phyloP scores from a whole-genome alignment of 2,113 vertebrate species.

The Siniperca chuatsi region DNA sequence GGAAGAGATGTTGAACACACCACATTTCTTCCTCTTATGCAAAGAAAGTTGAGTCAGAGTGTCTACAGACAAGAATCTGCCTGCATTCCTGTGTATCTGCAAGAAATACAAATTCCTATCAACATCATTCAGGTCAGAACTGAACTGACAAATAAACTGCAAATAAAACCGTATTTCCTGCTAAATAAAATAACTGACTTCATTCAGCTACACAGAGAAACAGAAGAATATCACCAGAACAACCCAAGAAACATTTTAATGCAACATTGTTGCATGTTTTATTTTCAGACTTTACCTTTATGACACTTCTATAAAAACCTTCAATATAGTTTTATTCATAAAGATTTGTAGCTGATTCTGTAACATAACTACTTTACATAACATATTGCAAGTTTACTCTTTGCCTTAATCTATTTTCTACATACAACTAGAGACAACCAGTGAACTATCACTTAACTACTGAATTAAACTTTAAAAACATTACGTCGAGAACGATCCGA shows the following conservation, averaged over 20 bases:
- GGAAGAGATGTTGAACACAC: slow-evolving; percentile 20
- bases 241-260: background rate
- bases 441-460: background rate
- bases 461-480: background rate
- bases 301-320: background rate
- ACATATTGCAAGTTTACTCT: background rate
- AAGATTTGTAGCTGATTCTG: background rate
- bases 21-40: slow-evolving; percentile 50
- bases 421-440: background rate
- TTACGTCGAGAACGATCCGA: background rate
- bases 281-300: background rate
- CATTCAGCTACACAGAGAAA: background rate
- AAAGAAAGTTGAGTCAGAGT: slow-evolving; percentile 50
- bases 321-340: background rate
- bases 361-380: background rate
- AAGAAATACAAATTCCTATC: slow-evolving; percentile 32
- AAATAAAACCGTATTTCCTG: background rate
- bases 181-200: background rate
- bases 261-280: background rate
- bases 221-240: background rate
- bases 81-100: slow-evolving; percentile 14
- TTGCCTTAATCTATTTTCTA: background rate
- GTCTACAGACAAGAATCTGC: slow-evolving; percentile 30
- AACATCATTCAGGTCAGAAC: background rate
- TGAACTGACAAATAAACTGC: background rate